Base-by-base conservation (phyloP, 2,113 vertebrate genomes). In the Stegastes partitus region DNA sequence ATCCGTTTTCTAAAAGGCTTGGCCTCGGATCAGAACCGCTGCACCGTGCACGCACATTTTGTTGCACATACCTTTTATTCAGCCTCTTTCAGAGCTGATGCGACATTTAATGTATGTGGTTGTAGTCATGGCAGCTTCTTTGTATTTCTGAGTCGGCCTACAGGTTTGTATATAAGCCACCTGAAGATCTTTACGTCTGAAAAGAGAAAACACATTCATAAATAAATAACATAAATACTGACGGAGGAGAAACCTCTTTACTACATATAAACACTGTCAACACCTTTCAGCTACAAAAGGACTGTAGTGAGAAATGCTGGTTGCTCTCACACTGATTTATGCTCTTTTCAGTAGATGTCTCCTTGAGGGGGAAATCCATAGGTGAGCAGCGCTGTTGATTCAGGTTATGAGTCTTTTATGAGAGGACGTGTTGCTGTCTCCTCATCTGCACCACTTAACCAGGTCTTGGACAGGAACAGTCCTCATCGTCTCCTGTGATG, bases 401-500 rank as follows among this genome's bases (percentile, higher is more conserved):
- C 16, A 50, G 2, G 18, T 21, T 19, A 50, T 21, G 47, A n/a
- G 9, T 50, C 47, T n/a, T 55, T 1, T 45, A 19, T 44, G 25
- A 68, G 37, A 56, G 51, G 3, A 70, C 15, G 37, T 25, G 61
- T 42, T 11, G 3, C 14, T 57, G 45, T 54, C 23, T 31, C 4
- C 6, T 72, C 15, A 14, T 22, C 11, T 56, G 12, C 55, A 47
- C 26, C 28, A 18, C 1, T 21, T 65, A 49, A 63, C 42, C 31
- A 34, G 26, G 39, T 74, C 25, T 62, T 28, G 2, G 11, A 11
- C 3, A 34, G 31, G 1, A 65, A 9, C 15, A 31, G 42, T 37
- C 53, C 45, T 69, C 62, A 23, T 65, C n/a, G 34, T 81, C 37
- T 83, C 62, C 44, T 34, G 8, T 58, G 68, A 53, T 67, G 81